Conservation (phyloP, 1,140 invertebrate species). For the Musca domestica region DNA sequence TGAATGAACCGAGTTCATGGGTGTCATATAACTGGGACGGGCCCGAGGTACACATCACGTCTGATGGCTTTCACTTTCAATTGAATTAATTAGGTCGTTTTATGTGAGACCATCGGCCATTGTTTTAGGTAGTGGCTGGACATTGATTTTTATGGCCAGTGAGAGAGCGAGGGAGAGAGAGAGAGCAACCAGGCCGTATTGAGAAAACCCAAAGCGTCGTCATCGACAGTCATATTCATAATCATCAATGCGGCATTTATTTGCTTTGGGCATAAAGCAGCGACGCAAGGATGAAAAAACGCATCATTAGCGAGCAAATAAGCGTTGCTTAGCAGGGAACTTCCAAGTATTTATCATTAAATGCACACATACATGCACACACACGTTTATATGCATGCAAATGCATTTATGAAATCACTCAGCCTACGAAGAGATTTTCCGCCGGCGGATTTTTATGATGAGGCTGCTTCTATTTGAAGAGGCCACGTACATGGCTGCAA, state of each 20-base stretch:
- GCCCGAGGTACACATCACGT: background rate
- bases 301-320: conserved; percentile 16
- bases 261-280: background rate
- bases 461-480: too few species aligned
- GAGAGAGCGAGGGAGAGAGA: too few species aligned
- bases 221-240: background rate
- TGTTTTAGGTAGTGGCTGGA: conserved; percentile 4
- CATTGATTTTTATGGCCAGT: conserved; percentile 6
- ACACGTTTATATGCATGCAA: too few species aligned
- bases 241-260: background rate
- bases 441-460: conserved; percentile 8
- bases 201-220: background rate
- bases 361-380: background rate
- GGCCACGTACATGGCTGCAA: too few species aligned
- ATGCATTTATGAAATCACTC: background rate
- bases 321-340: background rate
- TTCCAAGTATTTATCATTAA: conserved; percentile 19
- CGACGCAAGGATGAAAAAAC: background rate
- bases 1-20: conserved; percentile 3
- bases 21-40: background rate
- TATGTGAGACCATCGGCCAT: background rate
- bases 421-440: conserved; percentile 11
- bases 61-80: background rate
- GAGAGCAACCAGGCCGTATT: background rate
- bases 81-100: conserved; percentile 9